Conservation (phyloP, 2,113 vertebrate species). For the Plecotus auritus region DNA sequence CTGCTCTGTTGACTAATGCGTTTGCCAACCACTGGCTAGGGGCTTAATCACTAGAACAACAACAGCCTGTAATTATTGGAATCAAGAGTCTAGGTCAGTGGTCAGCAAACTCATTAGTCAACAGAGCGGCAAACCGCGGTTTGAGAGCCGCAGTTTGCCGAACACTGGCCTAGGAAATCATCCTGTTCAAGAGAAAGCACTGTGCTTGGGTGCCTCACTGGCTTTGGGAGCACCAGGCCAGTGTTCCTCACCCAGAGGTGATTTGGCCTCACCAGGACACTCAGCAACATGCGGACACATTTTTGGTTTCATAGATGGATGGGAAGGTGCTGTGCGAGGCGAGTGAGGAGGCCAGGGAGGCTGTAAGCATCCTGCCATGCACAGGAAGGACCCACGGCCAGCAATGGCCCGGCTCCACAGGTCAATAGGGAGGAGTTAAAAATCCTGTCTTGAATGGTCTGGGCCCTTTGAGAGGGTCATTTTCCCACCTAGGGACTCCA, state of each 20-base stretch:
- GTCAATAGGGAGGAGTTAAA: neutral
- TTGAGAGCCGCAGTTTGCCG: no score
- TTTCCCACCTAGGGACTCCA: neutral
- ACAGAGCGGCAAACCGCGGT: no score
- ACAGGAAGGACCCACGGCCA: neutral
- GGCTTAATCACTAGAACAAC: no score
- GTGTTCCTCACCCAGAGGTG: neutral
- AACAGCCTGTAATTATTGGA: no score
- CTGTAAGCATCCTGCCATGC: neutral
- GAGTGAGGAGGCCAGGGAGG: neutral
- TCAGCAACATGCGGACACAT: neutral
- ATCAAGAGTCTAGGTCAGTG: no score
- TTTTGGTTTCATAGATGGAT: neutral
- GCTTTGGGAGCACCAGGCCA: neutral
- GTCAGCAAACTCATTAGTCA: no score
- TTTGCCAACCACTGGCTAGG: no score
- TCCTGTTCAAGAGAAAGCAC: neutral
- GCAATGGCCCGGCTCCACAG: neutral
- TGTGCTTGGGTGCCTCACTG: no score
- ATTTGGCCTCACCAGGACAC: no score
- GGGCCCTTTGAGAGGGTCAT: neutral
- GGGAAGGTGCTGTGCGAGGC: neutral
- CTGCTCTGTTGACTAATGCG: no score
- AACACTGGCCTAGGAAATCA: neutral
- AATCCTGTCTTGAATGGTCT: neutral